Evolutionary conservation across 2,888 invertebrate genomes (phyloP).

Genomic region (Orthonychiurus folsomi): DNA sequence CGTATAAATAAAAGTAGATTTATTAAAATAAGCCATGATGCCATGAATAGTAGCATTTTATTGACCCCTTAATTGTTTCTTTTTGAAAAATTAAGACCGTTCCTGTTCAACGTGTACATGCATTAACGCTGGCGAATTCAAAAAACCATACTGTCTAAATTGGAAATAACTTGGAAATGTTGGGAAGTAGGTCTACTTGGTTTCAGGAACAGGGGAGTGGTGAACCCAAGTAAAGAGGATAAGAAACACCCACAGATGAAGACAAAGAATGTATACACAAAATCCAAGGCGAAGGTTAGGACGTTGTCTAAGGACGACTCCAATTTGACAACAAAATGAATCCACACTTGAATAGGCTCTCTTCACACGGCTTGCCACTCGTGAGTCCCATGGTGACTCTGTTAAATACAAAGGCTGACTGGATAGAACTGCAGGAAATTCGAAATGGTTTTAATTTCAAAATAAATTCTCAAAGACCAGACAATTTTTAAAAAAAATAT

Average conservation of each 20-base stretch:
- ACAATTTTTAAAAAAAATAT: too few relatives aligned
- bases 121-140: too few relatives aligned
- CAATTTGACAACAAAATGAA: constrained; percentile 53
- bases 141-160: too few relatives aligned
- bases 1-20: too few relatives aligned
- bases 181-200: too few relatives aligned
- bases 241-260: constrained; percentile 40
- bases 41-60: too few relatives aligned
- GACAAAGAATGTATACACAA: constrained; percentile 31
- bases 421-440: constrained; percentile 50
- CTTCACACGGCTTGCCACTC: constrained; percentile 65
- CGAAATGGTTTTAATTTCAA: not conserved
- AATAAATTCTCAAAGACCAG: too few relatives aligned
- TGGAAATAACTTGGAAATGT: too few relatives aligned
- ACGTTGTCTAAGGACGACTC: constrained; percentile 34
- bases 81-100: too few relatives aligned
- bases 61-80: too few relatives aligned
- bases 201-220: not conserved
- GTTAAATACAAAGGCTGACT: constrained; percentile 62
- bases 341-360: constrained; percentile 67
- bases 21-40: too few relatives aligned
- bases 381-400: constrained; percentile 66
- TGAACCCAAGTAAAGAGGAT: constrained; percentile 31
- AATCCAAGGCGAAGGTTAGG: constrained; percentile 38
- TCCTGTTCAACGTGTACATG: too few relatives aligned